phyloP scores from a whole-genome alignment of 2,888 invertebrate genomes.

The Agrochola litura region DNA sequence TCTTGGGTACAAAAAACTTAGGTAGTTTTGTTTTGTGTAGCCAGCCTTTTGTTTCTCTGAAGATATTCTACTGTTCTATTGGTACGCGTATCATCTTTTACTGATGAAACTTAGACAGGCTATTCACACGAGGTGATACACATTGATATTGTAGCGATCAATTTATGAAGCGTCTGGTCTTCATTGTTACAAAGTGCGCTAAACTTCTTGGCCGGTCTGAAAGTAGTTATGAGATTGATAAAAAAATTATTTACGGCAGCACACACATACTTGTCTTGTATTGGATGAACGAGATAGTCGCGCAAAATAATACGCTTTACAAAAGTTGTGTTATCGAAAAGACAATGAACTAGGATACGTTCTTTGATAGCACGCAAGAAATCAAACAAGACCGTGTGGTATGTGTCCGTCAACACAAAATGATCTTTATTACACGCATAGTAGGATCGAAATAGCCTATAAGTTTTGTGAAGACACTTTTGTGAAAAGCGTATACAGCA shows the following conservation, averaged over 20 bases:
- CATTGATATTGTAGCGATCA: neutral
- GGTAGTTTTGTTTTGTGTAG: neutral
- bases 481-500: neutral
- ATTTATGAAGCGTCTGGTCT: neutral
- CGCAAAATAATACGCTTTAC: neutral
- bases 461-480: conserved; percentile 2
- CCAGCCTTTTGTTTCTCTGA: conserved; percentile 1
- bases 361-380: neutral
- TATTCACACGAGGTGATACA: neutral
- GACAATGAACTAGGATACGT: neutral
- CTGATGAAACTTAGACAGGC: neutral
- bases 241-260: neutral
- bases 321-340: neutral
- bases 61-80: conserved; percentile 8
- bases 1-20: neutral
- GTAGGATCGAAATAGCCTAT: neutral
- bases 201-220: conserved; percentile 29
- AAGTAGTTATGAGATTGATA: neutral
- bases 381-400: neutral
- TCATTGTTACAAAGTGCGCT: conserved; percentile 4
- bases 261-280: neutral
- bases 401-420: neutral
- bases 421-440: neutral
- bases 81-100: neutral
- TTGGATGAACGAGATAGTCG: too few species aligned